Evolutionary conservation across 2,797 vertebrate genomes (phyloP).

Genomic region (Iguana delicatissima): DNA sequence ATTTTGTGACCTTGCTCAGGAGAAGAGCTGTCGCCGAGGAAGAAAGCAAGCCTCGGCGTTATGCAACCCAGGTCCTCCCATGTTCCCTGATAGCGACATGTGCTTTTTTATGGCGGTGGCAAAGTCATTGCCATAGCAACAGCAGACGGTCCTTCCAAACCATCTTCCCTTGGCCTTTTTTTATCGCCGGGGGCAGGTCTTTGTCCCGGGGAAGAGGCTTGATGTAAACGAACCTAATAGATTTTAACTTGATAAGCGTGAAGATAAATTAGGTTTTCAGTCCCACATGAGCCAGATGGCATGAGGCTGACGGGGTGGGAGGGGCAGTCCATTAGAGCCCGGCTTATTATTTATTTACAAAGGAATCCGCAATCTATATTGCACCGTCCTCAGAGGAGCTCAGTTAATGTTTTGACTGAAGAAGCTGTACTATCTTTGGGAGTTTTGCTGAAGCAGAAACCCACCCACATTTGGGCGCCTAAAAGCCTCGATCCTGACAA

Average conservation of each 20-base stretch:
- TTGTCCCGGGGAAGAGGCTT: background rate
- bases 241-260: conserved; percentile 69
- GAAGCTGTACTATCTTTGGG: background rate
- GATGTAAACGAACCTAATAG: conserved; percentile 56
- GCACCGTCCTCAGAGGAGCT: background rate
- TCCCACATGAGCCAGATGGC: conserved; percentile 33
- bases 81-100: background rate
- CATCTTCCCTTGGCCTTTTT: background rate
- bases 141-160: background rate
- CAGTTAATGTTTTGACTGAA: background rate
- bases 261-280: conserved; percentile 68
- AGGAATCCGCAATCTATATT: background rate
- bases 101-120: background rate
- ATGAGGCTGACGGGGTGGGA: background rate
- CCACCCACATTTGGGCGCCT: too few relatives aligned
- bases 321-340: background rate
- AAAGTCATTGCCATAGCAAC: background rate
- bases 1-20: background rate
- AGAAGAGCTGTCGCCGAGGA: background rate
- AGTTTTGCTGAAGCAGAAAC: background rate
- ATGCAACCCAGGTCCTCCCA: background rate
- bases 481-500: background rate
- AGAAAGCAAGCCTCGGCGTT: background rate
- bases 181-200: background rate
- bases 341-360: conserved; percentile 20